Evolutionary conservation across 1,140 invertebrate species (phyloP).

Genomic region (Ericerus pela): DNA sequence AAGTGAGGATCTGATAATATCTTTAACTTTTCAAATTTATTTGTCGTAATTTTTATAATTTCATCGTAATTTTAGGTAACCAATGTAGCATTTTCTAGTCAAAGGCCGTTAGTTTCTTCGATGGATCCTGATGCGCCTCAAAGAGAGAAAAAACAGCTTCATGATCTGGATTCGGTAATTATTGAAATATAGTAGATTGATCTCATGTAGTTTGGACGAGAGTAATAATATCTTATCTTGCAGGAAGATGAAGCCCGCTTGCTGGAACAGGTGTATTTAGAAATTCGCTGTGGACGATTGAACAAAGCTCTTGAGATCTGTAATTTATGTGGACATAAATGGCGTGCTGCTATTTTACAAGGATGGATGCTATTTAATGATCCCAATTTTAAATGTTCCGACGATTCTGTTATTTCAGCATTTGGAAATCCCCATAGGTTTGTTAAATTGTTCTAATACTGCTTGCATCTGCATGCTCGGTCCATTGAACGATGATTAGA

Average conservation of each 20-base stretch:
- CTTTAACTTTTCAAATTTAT: neutral
- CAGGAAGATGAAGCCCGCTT: constrained; percentile 68
- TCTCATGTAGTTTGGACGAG: too few relatives aligned
- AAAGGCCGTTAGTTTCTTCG: constrained; percentile 46
- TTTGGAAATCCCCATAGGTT: constrained; percentile 61
- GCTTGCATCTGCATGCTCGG: neutral
- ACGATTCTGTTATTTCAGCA: constrained; percentile 29
- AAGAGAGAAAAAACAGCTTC: constrained; percentile 60
- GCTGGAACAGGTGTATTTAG: constrained; percentile 49
- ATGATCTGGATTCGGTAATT: constrained; percentile 63
- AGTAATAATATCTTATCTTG: constrained; percentile 4
- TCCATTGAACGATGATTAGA: neutral
- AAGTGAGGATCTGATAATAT: constrained; percentile 31
- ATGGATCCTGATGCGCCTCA: constrained; percentile 88
- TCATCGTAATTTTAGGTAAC: constrained; percentile 17
- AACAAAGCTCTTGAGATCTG: constrained; percentile 71
- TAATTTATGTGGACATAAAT: constrained; percentile 68
- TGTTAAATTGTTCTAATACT: neutral
- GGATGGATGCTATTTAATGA: constrained; percentile 77
- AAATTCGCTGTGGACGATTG: constrained; percentile 69
- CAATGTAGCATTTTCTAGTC: constrained; percentile 39
- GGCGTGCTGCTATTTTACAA: constrained; percentile 75
- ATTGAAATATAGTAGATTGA: too few relatives aligned
- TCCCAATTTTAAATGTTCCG: constrained; percentile 45
- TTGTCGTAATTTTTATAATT: neutral